A percentile compares a stretch with the other conserved stretches of the same genome.
Evolutionary conservation across 2,113 vertebrate species (phyloP).

Genomic region (Perccottus glenii): DNA sequence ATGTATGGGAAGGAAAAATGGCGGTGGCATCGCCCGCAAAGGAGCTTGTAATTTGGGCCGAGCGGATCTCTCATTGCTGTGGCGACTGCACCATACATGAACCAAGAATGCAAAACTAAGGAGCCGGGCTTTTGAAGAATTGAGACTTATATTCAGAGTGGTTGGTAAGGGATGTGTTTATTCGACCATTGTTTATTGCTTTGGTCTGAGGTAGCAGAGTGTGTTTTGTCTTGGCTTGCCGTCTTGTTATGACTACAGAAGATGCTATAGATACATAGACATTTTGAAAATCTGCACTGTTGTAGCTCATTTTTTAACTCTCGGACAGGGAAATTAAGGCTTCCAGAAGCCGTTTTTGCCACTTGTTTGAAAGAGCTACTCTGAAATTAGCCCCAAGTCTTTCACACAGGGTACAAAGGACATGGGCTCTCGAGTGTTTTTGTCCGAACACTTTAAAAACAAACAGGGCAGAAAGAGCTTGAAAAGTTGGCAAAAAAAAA

Average conservation of each 20-base stretch:
- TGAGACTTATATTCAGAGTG: conserved; percentile 63
- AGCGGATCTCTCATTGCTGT: conserved; percentile 70
- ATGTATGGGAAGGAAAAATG: conserved; percentile 67
- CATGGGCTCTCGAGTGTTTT: conserved; percentile 54
- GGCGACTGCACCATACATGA: conserved; percentile 62
- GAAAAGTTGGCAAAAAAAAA: conserved; percentile 11
- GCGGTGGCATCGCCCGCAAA: conserved; percentile 58
- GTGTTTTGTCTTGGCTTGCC: conserved; percentile 75
- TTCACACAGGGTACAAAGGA: conserved; percentile 33
- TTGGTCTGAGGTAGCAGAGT: conserved; percentile 70
- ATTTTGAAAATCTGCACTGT: conserved; percentile 49
- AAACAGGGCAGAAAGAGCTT: conserved; percentile 43
- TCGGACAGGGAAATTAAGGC: conserved; percentile 67
- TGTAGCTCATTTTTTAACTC: conserved; percentile 44
- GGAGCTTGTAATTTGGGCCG: conserved; percentile 76
- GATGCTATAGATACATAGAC: conserved; percentile 70
- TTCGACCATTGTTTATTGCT: conserved; percentile 77
- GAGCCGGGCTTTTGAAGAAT: conserved; percentile 69
- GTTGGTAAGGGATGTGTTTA: conserved; percentile 73
- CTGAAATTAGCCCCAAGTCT: conserved; percentile 58
- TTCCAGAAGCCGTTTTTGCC: conserved; percentile 34
- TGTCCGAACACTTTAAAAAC: conserved; percentile 53
- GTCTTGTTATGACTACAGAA: conserved; percentile 75
- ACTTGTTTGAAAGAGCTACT: conserved; percentile 56
- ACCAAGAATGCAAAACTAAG: conserved; percentile 68